A percentile compares a stretch with the other conserved stretches of the same genome.
Evolutionary conservation across 2,113 vertebrate species (phyloP).

Genomic region (Gavia stellata): DNA sequence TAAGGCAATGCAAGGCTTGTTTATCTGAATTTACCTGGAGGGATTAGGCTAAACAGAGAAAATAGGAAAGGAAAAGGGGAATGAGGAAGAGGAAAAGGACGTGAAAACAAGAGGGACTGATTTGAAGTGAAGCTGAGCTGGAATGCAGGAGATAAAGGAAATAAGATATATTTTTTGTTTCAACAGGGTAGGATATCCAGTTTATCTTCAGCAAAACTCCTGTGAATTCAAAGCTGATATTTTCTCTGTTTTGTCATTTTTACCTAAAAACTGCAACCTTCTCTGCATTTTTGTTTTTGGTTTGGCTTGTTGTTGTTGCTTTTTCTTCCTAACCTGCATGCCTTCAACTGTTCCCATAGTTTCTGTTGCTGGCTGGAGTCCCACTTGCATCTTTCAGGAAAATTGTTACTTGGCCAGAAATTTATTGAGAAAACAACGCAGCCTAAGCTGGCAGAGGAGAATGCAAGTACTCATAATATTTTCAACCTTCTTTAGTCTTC

Average conservation of each 20-base stretch:
- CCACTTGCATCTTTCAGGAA: background rate
- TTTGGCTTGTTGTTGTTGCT: background rate
- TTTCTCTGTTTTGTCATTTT: background rate
- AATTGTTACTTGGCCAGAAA: slow-evolving; percentile 10
- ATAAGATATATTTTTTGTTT: background rate
- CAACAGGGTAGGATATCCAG: background rate
- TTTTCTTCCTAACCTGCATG: background rate
- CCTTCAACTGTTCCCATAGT: background rate
- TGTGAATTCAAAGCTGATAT: background rate
- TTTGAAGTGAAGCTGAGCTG: background rate
- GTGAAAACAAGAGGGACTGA: background rate
- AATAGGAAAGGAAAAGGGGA: background rate
- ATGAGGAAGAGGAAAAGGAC: background rate
- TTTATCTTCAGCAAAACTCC: background rate
- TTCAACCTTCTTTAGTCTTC: background rate
- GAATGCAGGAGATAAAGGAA: background rate
- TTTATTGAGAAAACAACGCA: background rate
- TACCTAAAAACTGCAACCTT: background rate
- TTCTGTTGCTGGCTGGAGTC: background rate
- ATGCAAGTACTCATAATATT: background rate
- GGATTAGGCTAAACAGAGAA: background rate
- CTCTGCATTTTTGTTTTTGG: background rate
- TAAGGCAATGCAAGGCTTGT: background rate
- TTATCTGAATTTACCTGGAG: background rate
- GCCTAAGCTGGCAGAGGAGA: background rate